Percentiles rank a stretch among this genome's conserved stretches.
These are phyloP conservation scores for Salticus scenicus DNA, from an alignment of 2,888 invertebrate genomes.

Conservation along the genomic window DNA sequence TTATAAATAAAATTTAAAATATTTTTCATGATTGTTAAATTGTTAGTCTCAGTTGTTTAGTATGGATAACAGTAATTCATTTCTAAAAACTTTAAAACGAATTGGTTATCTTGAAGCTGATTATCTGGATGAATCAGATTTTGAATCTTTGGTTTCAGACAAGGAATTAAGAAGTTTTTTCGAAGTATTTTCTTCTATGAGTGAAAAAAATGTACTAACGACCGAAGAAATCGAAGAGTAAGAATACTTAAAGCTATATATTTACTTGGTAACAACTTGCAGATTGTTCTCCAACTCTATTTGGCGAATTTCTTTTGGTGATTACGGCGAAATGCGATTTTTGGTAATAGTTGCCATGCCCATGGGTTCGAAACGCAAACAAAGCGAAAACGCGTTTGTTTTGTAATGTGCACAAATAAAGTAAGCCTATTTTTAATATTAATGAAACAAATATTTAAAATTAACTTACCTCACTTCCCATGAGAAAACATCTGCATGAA, in stretches of 20 bases:
- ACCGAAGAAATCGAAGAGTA: slow-evolving; percentile 41
- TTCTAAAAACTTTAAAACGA: slow-evolving; percentile 24
- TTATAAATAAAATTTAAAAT: background rate
- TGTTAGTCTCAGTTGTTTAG: background rate
- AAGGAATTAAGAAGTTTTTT: slow-evolving; percentile 10
- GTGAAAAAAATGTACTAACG: slow-evolving; percentile 41
- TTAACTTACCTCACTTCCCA: too few relatives aligned
- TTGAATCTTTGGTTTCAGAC: slow-evolving; percentile 26
- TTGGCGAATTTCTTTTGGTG: too few relatives aligned
- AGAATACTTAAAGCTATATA: too few relatives aligned
- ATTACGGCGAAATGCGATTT: too few relatives aligned
- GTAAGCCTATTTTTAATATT: too few relatives aligned
- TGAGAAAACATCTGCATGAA: too few relatives aligned
- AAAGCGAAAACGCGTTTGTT: too few relatives aligned
- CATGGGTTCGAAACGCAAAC: too few relatives aligned
- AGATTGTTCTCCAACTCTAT: too few relatives aligned
- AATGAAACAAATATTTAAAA: too few relatives aligned
- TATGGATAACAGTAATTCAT: background rate
- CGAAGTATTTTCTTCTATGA: slow-evolving; percentile 27
- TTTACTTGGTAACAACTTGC: too few relatives aligned
- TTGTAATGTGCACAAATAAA: too few relatives aligned
- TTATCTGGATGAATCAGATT: slow-evolving; percentile 24
- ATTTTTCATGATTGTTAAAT: background rate
- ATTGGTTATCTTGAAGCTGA: slow-evolving; percentile 22
- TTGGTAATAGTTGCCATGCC: background rate